Evolutionary conservation across 2,113 vertebrate genomes (phyloP).

Genomic region (Daubentonia madagascariensis): DNA sequence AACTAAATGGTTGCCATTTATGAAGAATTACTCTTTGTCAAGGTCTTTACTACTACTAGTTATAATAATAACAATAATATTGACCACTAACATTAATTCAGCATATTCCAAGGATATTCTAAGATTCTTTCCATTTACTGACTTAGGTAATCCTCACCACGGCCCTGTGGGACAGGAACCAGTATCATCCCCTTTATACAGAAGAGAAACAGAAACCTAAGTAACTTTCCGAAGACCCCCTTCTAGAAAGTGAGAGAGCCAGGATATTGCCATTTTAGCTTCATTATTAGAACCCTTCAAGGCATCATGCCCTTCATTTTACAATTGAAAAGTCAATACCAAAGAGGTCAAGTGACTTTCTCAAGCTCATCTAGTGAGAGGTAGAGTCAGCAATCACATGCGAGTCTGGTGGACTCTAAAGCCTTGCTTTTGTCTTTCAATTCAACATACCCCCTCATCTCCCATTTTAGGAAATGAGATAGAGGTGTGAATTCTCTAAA

Average conservation of each 20-base stretch:
- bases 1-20: not conserved
- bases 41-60: not conserved
- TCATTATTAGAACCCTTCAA: not conserved
- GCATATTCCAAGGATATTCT: not conserved
- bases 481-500: not conserved
- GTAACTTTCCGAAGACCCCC: not conserved
- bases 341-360: not conserved
- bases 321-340: not conserved
- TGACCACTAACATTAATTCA: not conserved
- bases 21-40: not conserved
- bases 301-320: not conserved
- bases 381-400: not conserved
- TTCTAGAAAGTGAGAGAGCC: not conserved
- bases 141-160: not conserved
- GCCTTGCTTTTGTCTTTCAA: not conserved
- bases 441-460: not conserved
- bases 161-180: not conserved
- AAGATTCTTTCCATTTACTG: not conserved
- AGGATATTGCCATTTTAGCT: not conserved
- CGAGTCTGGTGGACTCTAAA: not conserved
- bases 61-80: not conserved
- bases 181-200: not conserved
- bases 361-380: not conserved
- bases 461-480: not conserved
- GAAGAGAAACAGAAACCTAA: not conserved